These are phyloP conservation scores for Xanthorhoe designata DNA, from an alignment of 2,888 invertebrate species.

Conservation along the genomic window DNA sequence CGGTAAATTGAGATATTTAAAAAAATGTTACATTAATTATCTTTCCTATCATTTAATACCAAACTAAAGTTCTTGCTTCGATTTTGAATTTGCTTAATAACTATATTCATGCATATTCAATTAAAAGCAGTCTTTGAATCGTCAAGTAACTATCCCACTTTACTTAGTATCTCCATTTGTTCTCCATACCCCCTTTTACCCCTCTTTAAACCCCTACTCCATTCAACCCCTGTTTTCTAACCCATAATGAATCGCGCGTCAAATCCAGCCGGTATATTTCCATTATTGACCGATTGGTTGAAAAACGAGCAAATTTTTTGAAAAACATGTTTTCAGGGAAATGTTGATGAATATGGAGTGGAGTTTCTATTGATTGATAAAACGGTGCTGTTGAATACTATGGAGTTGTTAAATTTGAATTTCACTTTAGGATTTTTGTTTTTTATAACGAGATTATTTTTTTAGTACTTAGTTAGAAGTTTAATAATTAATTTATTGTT, in stretches of 20 bases:
- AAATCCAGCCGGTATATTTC: constrained; percentile 45
- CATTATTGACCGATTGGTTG: constrained; percentile 35
- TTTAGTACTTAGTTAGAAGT: too few species aligned
- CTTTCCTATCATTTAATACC: too few species aligned
- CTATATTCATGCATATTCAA: too few species aligned
- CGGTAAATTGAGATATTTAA: too few species aligned
- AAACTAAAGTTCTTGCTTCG: too few species aligned
- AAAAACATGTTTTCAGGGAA: constrained; percentile 29
- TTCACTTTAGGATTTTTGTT: too few species aligned
- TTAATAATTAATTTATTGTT: too few species aligned
- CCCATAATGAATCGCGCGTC: constrained; percentile 46
- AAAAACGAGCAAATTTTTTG: constrained; percentile 26
- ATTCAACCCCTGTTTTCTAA: constrained; percentile 27
- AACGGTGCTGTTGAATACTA: constrained; percentile 2
- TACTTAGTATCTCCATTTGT: not conserved
- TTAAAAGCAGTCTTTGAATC: too few species aligned
- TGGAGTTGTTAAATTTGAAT: not conserved
- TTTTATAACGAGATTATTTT: too few species aligned
- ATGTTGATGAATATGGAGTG: constrained; percentile 17
- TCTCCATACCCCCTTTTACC: not conserved
- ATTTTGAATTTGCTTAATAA: too few species aligned
- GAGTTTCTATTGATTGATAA: constrained; percentile 19
- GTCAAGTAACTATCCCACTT: not conserved
- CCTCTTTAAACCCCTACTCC: not conserved
- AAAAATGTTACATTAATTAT: too few species aligned